These are phyloP conservation scores for Hexactinellida sp. DNA, from an alignment of 37 sponge, comb jelly and placozoan genomes.

Conservation along the genomic window DNA sequence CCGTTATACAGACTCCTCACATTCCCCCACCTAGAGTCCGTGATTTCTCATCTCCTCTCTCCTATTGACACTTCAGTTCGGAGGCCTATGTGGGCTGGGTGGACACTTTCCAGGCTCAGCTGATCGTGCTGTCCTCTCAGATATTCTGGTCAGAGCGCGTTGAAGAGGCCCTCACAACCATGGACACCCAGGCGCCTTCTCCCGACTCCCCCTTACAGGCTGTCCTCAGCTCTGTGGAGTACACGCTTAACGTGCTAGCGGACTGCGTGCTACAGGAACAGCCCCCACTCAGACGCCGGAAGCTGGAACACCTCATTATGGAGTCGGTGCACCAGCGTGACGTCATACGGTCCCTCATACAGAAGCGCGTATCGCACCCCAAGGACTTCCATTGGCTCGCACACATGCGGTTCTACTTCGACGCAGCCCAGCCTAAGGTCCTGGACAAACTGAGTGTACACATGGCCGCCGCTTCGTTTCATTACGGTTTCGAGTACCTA, in stretches of 20 bases:
- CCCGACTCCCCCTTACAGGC: constrained; percentile 42
- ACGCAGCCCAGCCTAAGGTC: constrained; percentile 70
- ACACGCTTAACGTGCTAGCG: constrained; percentile 79
- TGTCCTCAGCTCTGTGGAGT: constrained; percentile 54
- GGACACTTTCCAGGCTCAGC: constrained; percentile 76
- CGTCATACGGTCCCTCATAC: constrained; percentile 64
- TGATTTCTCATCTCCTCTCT: too few species aligned
- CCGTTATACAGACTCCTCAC: too few species aligned
- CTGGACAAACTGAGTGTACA: constrained; percentile 79
- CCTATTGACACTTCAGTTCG: constrained; percentile 25
- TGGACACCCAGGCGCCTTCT: constrained; percentile 17
- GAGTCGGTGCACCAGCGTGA: constrained; percentile 94
- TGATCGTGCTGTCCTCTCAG: constrained; percentile 80
- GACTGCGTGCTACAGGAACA: constrained; percentile 94
- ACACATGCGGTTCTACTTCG: constrained; percentile 99
- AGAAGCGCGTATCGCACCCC: constrained; percentile 30
- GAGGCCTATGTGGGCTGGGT: constrained; percentile 76
- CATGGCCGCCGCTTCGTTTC: constrained; percentile 93
- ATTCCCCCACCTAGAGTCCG: too few species aligned
- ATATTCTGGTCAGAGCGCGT: constrained; percentile 77
- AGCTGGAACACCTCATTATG: constrained; percentile 92
- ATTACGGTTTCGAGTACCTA: constrained; percentile 94
- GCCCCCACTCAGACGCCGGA: constrained; percentile 78
- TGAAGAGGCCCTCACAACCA: constrained; percentile 54
- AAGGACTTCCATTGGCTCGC: constrained; percentile 86